These are phyloP conservation scores for Lycodopsis pacificus DNA, from an alignment of 2,797 vertebrate species.

Conservation along the genomic window DNA sequence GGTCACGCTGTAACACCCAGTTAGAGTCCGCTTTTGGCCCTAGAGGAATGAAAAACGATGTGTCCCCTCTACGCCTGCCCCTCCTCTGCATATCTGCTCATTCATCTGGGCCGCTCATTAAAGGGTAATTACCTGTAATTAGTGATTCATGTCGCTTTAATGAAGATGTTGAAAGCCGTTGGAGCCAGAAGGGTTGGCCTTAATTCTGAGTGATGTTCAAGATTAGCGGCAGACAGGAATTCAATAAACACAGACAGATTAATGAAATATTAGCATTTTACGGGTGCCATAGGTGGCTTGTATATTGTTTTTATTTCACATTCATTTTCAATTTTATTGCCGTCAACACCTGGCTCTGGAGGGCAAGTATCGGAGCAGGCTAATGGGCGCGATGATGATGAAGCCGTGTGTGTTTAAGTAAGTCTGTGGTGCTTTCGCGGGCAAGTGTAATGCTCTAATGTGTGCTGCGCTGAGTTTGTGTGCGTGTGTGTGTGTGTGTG, in stretches of 20 bases:
- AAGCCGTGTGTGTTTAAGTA: constrained; percentile 62
- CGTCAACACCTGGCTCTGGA: constrained; percentile 72
- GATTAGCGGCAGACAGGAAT: constrained; percentile 71
- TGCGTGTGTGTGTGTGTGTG: constrained; percentile 54
- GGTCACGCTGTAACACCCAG: constrained; percentile 36
- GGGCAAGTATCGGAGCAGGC: constrained; percentile 74
- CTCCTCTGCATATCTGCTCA: constrained; percentile 73
- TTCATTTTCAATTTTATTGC: constrained; percentile 60
- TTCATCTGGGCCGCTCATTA: constrained; percentile 79
- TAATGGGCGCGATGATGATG: constrained; percentile 76
- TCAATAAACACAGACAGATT: constrained; percentile 64
- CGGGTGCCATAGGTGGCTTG: constrained; percentile 31
- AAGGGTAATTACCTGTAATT: constrained; percentile 85
- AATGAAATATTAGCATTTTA: constrained; percentile 62
- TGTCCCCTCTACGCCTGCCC: constrained; percentile 59
- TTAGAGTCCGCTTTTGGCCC: constrained; percentile 38
- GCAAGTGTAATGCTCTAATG: constrained; percentile 51
- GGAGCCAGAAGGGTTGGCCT: constrained; percentile 71
- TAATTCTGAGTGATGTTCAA: constrained; percentile 79
- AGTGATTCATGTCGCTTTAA: constrained; percentile 83
- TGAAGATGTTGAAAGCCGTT: constrained; percentile 79
- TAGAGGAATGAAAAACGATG: constrained; percentile 59
- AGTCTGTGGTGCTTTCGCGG: constrained; percentile 26
- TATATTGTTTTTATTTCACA: constrained; percentile 65
- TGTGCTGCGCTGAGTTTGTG: constrained; percentile 49